Percentiles rank a stretch among this genome's conserved stretches.
These are phyloP conservation scores for Psittacula derbiana DNA, from an alignment of 2,797 vertebrate species.

Conservation along the genomic window DNA sequence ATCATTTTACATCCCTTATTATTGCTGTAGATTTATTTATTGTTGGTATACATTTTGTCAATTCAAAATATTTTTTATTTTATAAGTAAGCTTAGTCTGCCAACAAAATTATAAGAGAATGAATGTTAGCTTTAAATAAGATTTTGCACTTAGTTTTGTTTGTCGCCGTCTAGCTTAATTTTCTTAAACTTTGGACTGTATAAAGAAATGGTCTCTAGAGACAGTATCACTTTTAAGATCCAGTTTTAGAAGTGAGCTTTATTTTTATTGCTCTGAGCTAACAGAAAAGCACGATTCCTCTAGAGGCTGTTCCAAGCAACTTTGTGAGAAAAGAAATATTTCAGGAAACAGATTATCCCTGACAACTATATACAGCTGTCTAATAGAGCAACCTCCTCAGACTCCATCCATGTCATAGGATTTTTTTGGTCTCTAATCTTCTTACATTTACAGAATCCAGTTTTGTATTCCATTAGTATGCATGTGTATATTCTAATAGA, in stretches of 20 bases:
- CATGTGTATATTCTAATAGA: conserved; percentile 56
- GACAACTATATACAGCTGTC: conserved; percentile 53
- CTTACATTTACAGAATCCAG: conserved; percentile 51
- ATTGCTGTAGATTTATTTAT: background rate
- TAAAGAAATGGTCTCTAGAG: background rate
- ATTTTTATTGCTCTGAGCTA: conserved; percentile 31
- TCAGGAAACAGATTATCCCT: conserved; percentile 44
- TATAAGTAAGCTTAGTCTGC: background rate
- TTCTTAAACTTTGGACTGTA: background rate
- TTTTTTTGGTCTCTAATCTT: conserved; percentile 62
- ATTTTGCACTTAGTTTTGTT: background rate
- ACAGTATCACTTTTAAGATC: conserved; percentile 15
- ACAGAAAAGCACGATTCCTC: background rate
- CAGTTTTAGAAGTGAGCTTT: conserved; percentile 1
- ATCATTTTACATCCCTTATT: background rate
- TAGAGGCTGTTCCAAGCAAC: conserved; percentile 7
- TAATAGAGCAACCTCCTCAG: conserved; percentile 45
- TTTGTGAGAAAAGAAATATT: conserved; percentile 33
- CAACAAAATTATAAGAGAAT: background rate
- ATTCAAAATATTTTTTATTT: background rate
- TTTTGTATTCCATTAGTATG: conserved; percentile 60
- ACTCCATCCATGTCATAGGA: background rate
- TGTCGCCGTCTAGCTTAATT: background rate
- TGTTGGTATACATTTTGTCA: background rate
- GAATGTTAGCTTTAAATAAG: background rate